Evolutionary conservation across 2,888 invertebrate genomes (phyloP), one percentile per base, ranked within the genome.

Genomic region (Spialia ferax): DNA sequence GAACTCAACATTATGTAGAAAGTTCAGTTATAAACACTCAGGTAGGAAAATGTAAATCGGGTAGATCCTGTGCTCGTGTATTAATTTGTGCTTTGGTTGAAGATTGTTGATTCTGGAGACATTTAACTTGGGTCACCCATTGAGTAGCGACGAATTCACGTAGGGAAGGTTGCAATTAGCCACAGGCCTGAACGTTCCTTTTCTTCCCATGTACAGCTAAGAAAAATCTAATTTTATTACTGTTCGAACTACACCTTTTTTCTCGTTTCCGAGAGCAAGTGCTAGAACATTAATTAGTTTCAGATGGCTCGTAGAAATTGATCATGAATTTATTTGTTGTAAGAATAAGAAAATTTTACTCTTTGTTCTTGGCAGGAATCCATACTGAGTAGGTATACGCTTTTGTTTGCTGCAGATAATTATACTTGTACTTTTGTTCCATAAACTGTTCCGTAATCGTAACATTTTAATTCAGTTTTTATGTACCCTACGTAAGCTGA

Each of bases 241-340:
- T 45, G 42, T 56, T 56, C 45, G 20, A 56, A 64, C 35, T 64
- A 38, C 35, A 42, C 23, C 57, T 64, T 64, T 73, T 70, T 26
- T 26, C 26, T 26, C 26, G 6, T 26, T 26, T 26, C 26, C 26
- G 26, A 70, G 70, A 66, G 71, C 70, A 74, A 71, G 69, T 73
- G 67, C 65, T 69, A 67, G 69, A 69, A 73, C 70, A 70, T 72
- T 75, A 76, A 76, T 76, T 73, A 74, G 73, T 70, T 72, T 72
- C 69, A 72, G 68, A 63, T 63, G 70, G 70, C 72, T 70, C 69
- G 70, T 63, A 10, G 18, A 20, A 45, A 63, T 63, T 67, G 69
- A 63, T 70, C 54, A 54, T 54, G 69, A 71, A 68, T 69, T 71
- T 71, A 70, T 73, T 73, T 75, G 74, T 29, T 71, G 64, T 69